phyloP scores from a whole-genome alignment of 1,140 invertebrate species.

The Varroa destructor region DNA sequence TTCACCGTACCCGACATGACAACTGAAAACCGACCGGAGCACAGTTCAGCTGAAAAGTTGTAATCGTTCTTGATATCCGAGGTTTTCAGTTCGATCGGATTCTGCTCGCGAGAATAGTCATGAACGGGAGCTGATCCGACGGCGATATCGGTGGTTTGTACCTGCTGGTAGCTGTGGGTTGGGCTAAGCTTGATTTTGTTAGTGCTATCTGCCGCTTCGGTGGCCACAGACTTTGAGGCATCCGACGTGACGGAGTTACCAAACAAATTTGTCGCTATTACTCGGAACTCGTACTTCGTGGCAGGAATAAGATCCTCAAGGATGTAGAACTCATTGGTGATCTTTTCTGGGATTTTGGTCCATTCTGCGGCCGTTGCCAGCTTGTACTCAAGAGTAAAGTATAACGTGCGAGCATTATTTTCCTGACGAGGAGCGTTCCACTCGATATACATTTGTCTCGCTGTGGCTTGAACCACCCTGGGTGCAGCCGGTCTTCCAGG shows the following conservation, averaged over 20 bases:
- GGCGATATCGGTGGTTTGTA: constrained; percentile 11
- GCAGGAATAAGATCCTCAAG: constrained; percentile 60
- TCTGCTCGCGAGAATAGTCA: constrained; percentile 54
- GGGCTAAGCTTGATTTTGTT: constrained; percentile 27
- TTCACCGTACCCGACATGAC: constrained; percentile 14
- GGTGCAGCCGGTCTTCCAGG: constrained; percentile 75
- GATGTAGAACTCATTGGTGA: constrained; percentile 83
- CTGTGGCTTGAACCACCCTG: constrained; percentile 62
- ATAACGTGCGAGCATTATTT: constrained; percentile 65
- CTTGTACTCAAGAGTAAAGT: constrained; percentile 70
- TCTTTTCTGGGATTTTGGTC: constrained; percentile 69
- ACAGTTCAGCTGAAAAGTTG: constrained; percentile 17
- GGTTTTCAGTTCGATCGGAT: constrained; percentile 48
- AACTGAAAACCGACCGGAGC: constrained; percentile 14
- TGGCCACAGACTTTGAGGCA: constrained; percentile 11
- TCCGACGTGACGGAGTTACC: constrained; percentile 43
- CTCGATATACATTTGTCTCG: constrained; percentile 66
- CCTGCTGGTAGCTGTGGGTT: constrained; percentile 17
- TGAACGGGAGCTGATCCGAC: constrained; percentile 4
- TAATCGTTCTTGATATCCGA: constrained; percentile 30
- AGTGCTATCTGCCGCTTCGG: constrained; percentile 7
- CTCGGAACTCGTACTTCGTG: constrained; percentile 70
- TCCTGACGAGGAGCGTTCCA: constrained; percentile 63
- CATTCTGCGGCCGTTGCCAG: constrained; percentile 60
- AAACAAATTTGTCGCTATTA: constrained; percentile 75